Evolutionary conservation across 2,888 invertebrate genomes (phyloP).

Genomic region (Prosapia bicincta): DNA sequence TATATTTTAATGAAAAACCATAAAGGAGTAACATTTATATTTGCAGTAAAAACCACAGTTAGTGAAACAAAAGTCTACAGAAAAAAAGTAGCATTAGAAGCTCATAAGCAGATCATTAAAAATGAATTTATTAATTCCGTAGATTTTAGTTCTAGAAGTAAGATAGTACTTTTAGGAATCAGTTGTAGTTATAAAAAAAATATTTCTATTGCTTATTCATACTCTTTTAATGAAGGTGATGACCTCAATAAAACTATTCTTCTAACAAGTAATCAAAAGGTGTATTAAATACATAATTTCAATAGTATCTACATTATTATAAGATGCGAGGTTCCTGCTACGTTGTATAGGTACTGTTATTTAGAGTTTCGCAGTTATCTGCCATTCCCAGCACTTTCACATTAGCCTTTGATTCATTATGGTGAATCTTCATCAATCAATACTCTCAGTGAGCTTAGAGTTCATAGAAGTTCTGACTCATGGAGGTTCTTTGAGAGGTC

Average conservation of each 20-base stretch:
- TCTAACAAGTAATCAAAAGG: background rate
- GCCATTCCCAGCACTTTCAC: too few species aligned
- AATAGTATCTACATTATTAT: too few species aligned
- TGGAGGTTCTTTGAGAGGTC: too few species aligned
- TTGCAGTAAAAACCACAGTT: background rate
- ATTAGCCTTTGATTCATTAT: too few species aligned
- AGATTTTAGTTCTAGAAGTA: background rate
- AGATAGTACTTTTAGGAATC: background rate
- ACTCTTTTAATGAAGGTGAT: background rate
- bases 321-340: too few species aligned
- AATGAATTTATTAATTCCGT: background rate
- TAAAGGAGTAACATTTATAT: background rate
- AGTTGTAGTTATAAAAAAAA: background rate
- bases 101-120: background rate
- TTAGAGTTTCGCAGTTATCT: too few species aligned
- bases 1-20: background rate
- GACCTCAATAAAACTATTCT: background rate
- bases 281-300: too few species aligned
- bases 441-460: too few species aligned
- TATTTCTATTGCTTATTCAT: background rate
- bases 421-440: too few species aligned
- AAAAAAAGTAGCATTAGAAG: background rate
- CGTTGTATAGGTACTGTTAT: too few species aligned
- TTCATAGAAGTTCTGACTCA: too few species aligned
- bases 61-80: background rate